Conservation (phyloP, 2,797 vertebrate genomes). For the Geotrypetes seraphini region DNA sequence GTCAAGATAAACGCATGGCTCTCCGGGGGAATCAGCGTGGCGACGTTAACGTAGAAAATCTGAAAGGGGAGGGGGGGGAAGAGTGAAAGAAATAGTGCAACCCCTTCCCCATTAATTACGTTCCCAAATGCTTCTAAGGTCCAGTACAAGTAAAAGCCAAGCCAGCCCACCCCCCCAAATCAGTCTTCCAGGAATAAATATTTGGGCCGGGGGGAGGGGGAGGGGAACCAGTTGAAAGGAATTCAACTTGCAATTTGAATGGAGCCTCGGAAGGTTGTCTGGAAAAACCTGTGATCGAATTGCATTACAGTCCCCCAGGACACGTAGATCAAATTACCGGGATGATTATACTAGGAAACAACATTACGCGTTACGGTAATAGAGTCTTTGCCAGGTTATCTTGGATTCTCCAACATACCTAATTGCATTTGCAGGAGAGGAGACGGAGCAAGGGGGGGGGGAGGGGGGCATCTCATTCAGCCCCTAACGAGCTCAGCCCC, state of each 20-base stretch:
- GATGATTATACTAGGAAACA: constrained; percentile 10
- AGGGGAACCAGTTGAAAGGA: constrained; percentile 25
- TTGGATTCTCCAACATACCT: no score
- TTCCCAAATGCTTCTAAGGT: constrained; percentile 26
- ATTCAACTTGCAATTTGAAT: constrained; percentile 24
- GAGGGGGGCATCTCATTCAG: no score
- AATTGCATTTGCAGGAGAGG: no score
- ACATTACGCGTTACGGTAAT: not conserved
- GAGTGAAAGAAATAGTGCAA: constrained; percentile 11
- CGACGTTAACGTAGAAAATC: constrained; percentile 39
- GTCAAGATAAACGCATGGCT: constrained; percentile 56
- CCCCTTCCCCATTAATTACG: constrained; percentile 37
- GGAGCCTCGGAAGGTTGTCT: constrained; percentile 17
- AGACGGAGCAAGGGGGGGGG: no score
- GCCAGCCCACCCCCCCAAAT: constrained; percentile 1
- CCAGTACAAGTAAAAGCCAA: constrained; percentile 18
- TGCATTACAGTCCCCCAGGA: constrained; percentile 15
- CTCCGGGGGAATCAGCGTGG: constrained; percentile 48
- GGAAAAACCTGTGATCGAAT: constrained; percentile 17
- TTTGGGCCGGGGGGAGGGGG: constrained; percentile 16
- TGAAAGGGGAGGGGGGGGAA: constrained; percentile 24
- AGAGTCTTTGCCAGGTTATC: not conserved
- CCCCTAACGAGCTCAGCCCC: no score
- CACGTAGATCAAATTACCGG: constrained; percentile 34
- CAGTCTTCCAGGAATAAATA: constrained; percentile 27